Evolutionary conservation across 2,888 invertebrate genomes (phyloP).

Genomic region (Apomyelois bistriatella): DNA sequence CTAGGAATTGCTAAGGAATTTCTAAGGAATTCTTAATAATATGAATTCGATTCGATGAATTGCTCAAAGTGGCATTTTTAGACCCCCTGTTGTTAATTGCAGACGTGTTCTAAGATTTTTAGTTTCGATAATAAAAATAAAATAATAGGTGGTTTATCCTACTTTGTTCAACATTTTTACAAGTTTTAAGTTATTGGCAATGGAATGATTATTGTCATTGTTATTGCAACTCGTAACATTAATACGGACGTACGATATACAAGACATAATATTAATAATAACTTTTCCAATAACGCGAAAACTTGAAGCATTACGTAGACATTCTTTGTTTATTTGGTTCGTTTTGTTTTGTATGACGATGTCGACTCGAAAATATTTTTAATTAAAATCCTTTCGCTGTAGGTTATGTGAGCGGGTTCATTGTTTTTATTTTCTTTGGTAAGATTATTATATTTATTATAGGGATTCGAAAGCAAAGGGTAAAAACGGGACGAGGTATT

Average conservation of each 20-base stretch:
- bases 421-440: not conserved
- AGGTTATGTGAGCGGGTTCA: not conserved
- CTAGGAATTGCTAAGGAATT: no score
- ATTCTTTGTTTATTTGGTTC: not conserved
- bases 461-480: no score
- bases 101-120: no score
- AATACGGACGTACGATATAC: not conserved
- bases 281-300: slow-evolving; percentile 27
- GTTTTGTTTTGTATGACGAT: slow-evolving; percentile 3
- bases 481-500: no score
- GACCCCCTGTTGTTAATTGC: no score
- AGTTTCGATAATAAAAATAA: not conserved
- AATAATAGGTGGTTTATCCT: not conserved
- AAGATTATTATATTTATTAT: no score
- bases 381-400: slow-evolving; percentile 1
- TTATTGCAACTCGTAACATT: slow-evolving; percentile 1
- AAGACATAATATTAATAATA: slow-evolving; percentile 18
- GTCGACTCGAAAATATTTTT: not conserved
- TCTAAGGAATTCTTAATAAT: no score
- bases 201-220: not conserved
- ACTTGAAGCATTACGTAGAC: slow-evolving; percentile 20
- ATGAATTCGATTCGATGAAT: no score
- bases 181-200: not conserved
- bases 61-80: no score
- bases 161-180: not conserved